These are phyloP conservation scores for Zhuqinia jingwanae DNA, from an alignment of 2,888 invertebrate species.

Conservation along the genomic window DNA sequence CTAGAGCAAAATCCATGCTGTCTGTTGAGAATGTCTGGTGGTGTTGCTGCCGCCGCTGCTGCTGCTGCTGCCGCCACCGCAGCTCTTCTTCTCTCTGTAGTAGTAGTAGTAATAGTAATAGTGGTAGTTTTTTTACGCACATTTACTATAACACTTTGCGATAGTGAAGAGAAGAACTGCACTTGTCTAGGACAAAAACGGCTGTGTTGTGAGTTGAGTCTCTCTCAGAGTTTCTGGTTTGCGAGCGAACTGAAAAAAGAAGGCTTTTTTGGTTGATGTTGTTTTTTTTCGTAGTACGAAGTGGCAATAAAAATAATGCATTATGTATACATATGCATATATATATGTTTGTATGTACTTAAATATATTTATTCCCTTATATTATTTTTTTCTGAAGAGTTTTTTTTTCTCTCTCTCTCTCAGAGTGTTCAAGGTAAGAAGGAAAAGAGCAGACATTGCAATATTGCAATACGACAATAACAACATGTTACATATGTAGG, in stretches of 20 bases:
- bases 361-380: neutral
- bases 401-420: too few species aligned
- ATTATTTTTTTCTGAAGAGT: slow-evolving; percentile 6
- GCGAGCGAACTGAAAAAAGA: slow-evolving; percentile 10
- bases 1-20: slow-evolving; percentile 50
- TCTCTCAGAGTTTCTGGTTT: neutral
- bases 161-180: neutral
- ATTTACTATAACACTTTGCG: slow-evolving; percentile 41
- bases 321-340: neutral
- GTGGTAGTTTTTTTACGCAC: slow-evolving; percentile 65
- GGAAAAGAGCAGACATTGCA: neutral
- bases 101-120: too few species aligned
- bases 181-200: slow-evolving; percentile 47
- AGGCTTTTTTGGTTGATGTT: slow-evolving; percentile 11
- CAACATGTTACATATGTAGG: too few species aligned
- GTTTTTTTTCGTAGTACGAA: neutral
- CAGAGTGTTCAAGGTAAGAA: neutral
- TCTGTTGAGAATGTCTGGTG: slow-evolving; percentile 53
- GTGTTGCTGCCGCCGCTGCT: too few species aligned
- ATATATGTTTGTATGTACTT: neutral
- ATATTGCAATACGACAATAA: too few species aligned
- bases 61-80: slow-evolving; percentile 3
- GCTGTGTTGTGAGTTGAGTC: neutral
- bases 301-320: slow-evolving; percentile 15
- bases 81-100: slow-evolving; percentile 31